A percentile compares a stretch with the other conserved stretches of the same genome.
Evolutionary conservation across 1,140 invertebrate species (phyloP).

Genomic region (Kradibia gibbosae): DNA sequence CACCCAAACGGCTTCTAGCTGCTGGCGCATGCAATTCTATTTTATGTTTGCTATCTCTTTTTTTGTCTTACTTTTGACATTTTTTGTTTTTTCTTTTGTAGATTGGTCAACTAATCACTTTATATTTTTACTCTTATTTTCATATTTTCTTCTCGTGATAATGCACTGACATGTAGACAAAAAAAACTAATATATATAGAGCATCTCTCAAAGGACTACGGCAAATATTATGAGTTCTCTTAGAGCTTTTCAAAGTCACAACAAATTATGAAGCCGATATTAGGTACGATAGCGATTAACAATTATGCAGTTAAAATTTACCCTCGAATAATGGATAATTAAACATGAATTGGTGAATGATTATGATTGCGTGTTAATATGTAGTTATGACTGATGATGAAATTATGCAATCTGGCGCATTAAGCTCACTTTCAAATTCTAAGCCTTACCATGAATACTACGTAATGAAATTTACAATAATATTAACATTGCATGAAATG

Average conservation of each 20-base stretch:
- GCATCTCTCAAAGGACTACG: not conserved
- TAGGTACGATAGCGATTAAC: not conserved
- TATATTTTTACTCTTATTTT: conserved; percentile 10
- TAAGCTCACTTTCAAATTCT: no score
- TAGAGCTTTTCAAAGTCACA: no score
- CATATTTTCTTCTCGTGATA: not conserved
- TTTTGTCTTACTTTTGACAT: no score
- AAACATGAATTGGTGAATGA: not conserved
- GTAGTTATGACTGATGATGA: no score
- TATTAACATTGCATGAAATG: no score
- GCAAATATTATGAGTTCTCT: no score
- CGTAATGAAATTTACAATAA: no score
- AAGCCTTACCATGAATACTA: no score
- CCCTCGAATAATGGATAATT: not conserved
- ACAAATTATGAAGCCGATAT: no score
- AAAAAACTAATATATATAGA: not conserved
- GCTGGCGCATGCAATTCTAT: conserved; percentile 36
- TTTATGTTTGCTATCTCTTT: no score
- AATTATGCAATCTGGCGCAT: no score
- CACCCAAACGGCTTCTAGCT: not conserved
- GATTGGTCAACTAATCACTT: no score
- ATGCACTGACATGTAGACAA: not conserved
- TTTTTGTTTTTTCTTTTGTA: conserved; percentile 18
- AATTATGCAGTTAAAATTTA: not conserved
- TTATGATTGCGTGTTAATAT: not conserved